Conservation (phyloP, 2,888 invertebrate genomes). For the Apamea anceps region DNA sequence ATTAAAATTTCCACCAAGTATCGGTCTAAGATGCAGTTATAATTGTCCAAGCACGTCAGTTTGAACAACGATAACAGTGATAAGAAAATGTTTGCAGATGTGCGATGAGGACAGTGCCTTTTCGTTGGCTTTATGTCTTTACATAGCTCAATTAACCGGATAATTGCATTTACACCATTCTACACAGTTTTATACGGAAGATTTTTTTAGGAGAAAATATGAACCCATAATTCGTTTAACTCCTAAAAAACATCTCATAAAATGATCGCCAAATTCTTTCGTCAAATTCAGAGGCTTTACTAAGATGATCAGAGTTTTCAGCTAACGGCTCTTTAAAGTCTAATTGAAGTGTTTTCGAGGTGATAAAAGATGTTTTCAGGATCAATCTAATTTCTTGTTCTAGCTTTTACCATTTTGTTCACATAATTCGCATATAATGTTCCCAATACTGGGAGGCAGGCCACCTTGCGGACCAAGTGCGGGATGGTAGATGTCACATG, state of each 20-base stretch:
- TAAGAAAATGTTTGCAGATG: constrained; percentile 25
- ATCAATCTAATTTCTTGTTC: not conserved
- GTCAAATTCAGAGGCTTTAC: not conserved
- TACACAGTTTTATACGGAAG: not conserved
- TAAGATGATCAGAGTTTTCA: not conserved
- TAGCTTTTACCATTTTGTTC: not conserved
- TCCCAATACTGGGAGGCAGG: not conserved
- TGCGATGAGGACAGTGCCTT: constrained; percentile 20
- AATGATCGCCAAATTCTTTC: not conserved
- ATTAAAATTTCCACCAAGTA: not conserved
- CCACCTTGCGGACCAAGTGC: not conserved
- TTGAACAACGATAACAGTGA: constrained; percentile 53
- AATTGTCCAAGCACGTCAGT: constrained; percentile 42
- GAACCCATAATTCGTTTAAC: not conserved
- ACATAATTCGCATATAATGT: not conserved
- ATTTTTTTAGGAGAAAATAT: not conserved
- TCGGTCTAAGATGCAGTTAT: constrained; percentile 28
- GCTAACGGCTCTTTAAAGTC: too few species aligned
- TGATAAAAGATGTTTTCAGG: not conserved
- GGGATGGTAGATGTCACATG: not conserved
- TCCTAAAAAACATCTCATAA: not conserved
- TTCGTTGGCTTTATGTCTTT: not conserved
- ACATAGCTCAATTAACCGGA: not conserved
- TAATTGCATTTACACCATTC: not conserved
- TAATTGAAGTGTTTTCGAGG: not conserved